A percentile compares a stretch with the other conserved stretches of the same genome.
Conservation (phyloP, 2,888 invertebrate species). For the Chirona hameri region DNA sequence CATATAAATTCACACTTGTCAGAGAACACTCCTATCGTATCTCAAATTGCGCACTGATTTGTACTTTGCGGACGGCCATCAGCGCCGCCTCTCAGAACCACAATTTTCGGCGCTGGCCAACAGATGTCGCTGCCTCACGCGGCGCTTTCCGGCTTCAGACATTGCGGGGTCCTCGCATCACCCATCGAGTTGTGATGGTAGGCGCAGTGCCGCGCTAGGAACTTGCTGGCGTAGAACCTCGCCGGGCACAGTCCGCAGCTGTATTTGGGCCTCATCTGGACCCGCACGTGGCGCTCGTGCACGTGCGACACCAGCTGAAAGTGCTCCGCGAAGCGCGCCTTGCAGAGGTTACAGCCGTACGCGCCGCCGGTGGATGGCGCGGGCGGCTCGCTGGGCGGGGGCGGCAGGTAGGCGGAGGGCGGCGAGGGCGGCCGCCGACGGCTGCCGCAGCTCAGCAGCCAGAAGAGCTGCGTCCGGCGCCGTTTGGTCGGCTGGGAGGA, state of each 20-base stretch:
- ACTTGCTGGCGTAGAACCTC: slow-evolving; percentile 11
- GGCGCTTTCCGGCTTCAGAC: not conserved
- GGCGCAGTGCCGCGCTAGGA: slow-evolving; percentile 1
- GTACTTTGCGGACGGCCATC: no score
- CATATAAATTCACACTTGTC: no score
- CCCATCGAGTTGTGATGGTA: slow-evolving; percentile 22
- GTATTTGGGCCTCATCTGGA: slow-evolving; percentile 27
- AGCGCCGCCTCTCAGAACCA: no score
- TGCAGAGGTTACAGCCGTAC: slow-evolving; percentile 11
- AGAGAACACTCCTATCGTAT: no score
- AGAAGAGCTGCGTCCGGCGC: not conserved
- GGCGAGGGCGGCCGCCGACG: slow-evolving; percentile 11
- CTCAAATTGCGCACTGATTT: no score
- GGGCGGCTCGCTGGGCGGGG: not conserved
- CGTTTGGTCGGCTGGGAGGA: not conserved
- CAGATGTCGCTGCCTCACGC: no score
- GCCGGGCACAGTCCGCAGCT: slow-evolving; percentile 26
- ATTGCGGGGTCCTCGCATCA: not conserved
- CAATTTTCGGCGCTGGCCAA: no score
- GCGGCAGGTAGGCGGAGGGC: not conserved
- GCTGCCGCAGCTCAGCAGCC: slow-evolving; percentile 10
- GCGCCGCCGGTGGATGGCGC: not conserved
- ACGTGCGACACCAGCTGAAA: not conserved
- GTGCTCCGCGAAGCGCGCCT: not conserved
- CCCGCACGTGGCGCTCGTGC: slow-evolving; percentile 22